These are phyloP conservation scores for Oxystoma pomonae DNA, from an alignment of 2,888 invertebrate genomes.

Conservation along the genomic window DNA sequence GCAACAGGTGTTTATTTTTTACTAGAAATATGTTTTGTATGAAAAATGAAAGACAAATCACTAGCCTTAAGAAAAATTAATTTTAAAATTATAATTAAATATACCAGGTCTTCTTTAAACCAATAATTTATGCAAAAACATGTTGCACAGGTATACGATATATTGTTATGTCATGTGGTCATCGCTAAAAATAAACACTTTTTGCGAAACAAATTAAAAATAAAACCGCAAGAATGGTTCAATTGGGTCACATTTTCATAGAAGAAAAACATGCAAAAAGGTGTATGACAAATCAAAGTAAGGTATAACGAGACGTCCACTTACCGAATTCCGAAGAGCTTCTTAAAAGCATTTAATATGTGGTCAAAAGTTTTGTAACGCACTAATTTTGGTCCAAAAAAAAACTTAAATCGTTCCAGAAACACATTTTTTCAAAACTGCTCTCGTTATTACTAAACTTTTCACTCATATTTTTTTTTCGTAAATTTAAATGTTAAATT, in stretches of 20 bases:
- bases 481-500: conserved; percentile 7
- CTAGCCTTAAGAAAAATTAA: no score
- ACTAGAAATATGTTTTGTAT: no score
- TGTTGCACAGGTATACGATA: not conserved
- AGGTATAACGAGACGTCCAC: conserved; percentile 27
- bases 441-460: not conserved
- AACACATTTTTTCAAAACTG: not conserved
- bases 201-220: not conserved
- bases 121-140: not conserved
- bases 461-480: conserved; percentile 8
- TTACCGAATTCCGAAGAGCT: conserved; percentile 42
- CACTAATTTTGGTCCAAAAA: not conserved
- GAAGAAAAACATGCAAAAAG: not conserved
- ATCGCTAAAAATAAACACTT: conserved; percentile 36
- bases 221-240: not conserved
- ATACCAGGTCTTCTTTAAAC: not conserved
- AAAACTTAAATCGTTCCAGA: not conserved
- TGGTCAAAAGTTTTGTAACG: not conserved
- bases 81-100: no score
- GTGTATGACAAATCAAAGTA: conserved; percentile 6
- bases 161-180: conserved; percentile 23
- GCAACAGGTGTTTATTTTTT: no score
- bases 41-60: no score
- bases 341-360: conserved; percentile 16
- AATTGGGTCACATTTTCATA: not conserved